phyloP scores from a whole-genome alignment of 2,797 vertebrate genomes.

The Capromys pilorides region DNA sequence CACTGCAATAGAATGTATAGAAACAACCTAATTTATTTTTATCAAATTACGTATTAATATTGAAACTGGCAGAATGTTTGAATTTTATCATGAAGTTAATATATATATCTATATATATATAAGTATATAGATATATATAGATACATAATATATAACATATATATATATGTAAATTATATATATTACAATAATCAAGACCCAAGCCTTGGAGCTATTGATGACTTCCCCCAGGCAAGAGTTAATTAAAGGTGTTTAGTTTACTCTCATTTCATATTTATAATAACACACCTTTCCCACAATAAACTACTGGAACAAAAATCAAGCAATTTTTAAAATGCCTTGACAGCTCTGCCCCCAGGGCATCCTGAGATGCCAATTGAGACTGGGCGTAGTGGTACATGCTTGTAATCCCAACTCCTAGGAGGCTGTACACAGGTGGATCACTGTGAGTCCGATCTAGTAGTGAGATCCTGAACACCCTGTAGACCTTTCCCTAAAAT shows the following conservation, averaged over 20 bases:
- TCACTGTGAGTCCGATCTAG: no score
- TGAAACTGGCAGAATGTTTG: neutral
- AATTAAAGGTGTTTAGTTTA: neutral
- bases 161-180: no score
- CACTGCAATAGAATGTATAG: neutral
- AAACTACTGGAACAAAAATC: neutral
- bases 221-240: no score
- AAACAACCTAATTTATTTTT: neutral
- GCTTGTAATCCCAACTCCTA: no score
- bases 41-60: neutral
- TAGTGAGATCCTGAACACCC: no score
- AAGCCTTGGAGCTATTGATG: neutral
- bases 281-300: neutral
- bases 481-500: no score
- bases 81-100: conserved; percentile 9
- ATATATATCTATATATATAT: neutral
- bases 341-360: no score
- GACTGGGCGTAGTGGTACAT: no score
- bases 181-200: neutral
- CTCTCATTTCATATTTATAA: neutral
- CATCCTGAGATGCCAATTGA: no score
- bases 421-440: no score
- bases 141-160: no score
- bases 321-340: neutral
- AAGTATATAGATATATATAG: neutral